Base-by-base conservation (phyloP, 2,888 invertebrate genomes). In the Gandaritis pyraliata region DNA sequence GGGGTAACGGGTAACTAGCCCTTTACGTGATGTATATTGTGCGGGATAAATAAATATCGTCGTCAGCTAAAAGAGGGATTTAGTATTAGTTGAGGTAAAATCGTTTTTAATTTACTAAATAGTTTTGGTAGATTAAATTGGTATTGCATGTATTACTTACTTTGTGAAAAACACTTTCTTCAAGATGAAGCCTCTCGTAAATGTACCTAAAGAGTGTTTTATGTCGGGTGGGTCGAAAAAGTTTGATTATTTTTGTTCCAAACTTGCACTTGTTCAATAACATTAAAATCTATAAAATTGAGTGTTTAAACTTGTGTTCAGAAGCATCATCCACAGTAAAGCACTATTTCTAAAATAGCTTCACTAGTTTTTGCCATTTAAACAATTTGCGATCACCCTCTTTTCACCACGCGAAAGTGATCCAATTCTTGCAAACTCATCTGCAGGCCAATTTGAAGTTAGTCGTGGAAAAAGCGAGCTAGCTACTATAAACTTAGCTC, bases 11-110 rank as follows among this genome's bases (percentile, higher is more conserved):
- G 68, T 77, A 76, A 72, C 71, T 70, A 68, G 69, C 68, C 64
- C 58, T 68, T 73, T 66, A 72, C 70, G 72, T 73, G 72, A 71
- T 69, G 70, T 64, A 67, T 75, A 71, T 74, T 74, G 76, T 76
- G 65, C 64, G 66, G 33, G 63, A 58, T 68, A 69, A 63, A 70
- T 67, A 69, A 70, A 69, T 66, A 68, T 69, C 63, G 61, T 61
- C 57, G 47, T 60, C 61, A 58, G 58, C 51, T 58, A 63, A 61
- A 57, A 55, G 58, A 51, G 23, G 55, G 54, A 46, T 16, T 52
- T 50, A 65, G 65, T 59, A 68, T 65, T 65, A 39, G 58, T 56
- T 6, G 41, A 41, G 15, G 7, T 15, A 41, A 41, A 41, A 41
- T 2, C 15, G 33, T 41, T 13, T 41, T 41, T 41, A 15, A 13